These are phyloP conservation scores for Acanthis flammea DNA, from an alignment of 2,797 vertebrate genomes.

Conservation along the genomic window DNA sequence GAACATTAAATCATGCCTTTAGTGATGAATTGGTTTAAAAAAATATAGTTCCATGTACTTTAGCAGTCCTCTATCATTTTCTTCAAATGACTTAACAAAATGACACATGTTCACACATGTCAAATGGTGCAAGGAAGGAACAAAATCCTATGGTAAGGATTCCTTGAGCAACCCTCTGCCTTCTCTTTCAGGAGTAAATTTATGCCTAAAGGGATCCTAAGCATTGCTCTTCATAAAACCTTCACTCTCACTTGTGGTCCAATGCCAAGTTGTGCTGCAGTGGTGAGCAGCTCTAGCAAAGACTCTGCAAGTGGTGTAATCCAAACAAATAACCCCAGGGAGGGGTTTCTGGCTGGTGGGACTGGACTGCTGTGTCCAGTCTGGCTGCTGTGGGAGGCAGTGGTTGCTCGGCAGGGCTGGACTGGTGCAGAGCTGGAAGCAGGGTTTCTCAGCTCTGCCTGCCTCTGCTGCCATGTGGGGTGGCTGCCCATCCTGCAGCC, in stretches of 20 bases:
- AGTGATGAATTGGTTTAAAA: background rate
- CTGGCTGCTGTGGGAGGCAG: background rate
- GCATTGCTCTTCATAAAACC: background rate
- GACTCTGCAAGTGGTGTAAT: rapidly evolving
- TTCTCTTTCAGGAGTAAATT: background rate
- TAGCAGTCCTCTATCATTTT: background rate
- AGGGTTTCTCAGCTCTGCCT: background rate
- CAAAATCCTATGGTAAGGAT: background rate
- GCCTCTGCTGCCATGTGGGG: rapidly evolving
- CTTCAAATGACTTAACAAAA: background rate
- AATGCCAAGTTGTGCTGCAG: background rate
- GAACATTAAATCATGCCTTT: background rate
- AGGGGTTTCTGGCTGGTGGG: background rate
- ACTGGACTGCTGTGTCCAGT: too few species aligned
- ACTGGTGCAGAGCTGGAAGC: background rate
- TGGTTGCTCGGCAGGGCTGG: background rate
- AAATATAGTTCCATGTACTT: background rate
- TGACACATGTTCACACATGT: background rate
- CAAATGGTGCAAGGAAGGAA: background rate
- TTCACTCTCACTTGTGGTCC: background rate
- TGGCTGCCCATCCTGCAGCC: background rate
- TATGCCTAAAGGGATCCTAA: background rate
- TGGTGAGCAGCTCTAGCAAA: background rate
- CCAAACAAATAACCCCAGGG: background rate
- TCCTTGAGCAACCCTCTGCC: background rate